A percentile compares a stretch with the other conserved stretches of the same genome.
phyloP scores from a whole-genome alignment of 2,888 invertebrate genomes.

The Alsophila aescularia region DNA sequence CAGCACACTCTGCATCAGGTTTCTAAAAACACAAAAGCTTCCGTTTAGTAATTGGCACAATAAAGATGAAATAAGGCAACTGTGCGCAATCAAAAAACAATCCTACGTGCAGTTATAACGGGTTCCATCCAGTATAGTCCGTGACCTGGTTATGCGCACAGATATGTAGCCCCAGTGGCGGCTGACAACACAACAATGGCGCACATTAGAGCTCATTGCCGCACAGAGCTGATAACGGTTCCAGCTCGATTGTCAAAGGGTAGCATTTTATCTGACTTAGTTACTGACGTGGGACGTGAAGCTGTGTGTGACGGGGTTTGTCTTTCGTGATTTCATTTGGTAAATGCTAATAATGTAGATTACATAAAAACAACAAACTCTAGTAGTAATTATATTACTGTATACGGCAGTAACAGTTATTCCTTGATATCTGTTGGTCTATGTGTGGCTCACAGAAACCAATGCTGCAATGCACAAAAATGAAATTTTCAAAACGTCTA shows the following conservation, averaged over 20 bases:
- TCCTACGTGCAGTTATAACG: too few species aligned
- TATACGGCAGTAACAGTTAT: too few species aligned
- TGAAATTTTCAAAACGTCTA: constrained; percentile 2
- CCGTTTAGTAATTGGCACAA: too few species aligned
- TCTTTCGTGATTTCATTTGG: too few species aligned
- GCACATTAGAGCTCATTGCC: constrained; percentile 37
- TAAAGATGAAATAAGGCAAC: too few species aligned
- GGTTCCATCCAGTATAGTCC: background rate
- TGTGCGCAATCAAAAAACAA: too few species aligned
- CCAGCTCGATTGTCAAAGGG: constrained; percentile 48
- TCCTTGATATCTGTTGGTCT: too few species aligned
- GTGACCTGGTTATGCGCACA: constrained; percentile 7
- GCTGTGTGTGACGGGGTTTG: constrained; percentile 11
- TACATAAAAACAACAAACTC: too few species aligned
- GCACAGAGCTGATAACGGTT: constrained; percentile 41
- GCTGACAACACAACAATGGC: constrained; percentile 31
- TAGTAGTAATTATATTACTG: too few species aligned
- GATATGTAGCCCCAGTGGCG: constrained; percentile 20
- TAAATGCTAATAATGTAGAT: background rate
- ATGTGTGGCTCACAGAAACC: too few species aligned
- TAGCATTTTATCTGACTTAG: constrained; percentile 46
- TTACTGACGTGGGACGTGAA: constrained; percentile 39
- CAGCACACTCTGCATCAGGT: too few species aligned
- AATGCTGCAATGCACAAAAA: background rate
- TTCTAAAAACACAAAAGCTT: too few species aligned